Base-by-base conservation (phyloP, 2,888 invertebrate genomes). In the Sepiola atlantica region DNA sequence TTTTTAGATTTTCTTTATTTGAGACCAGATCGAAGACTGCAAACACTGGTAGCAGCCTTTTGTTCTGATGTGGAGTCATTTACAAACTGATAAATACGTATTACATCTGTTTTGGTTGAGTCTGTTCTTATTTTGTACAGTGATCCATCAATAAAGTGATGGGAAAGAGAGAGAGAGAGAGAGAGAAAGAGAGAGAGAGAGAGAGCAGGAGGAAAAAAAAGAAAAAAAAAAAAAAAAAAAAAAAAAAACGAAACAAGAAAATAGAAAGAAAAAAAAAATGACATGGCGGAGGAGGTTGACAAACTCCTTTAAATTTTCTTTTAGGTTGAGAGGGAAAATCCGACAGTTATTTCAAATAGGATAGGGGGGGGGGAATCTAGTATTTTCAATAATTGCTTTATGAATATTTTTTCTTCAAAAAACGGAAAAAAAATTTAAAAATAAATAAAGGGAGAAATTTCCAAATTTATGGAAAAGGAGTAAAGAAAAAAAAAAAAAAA, bases 1-100 rank as follows among this genome's bases (percentile, higher is more conserved):
- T 77, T 77, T n/a, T 77, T 77, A n/a, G 20, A n/a, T n/a, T 77
- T 77, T 77, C n/a, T 77, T 61, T 61, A 77, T 77, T 77, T 32
- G n/a, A 77, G 77, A 77, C n/a, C 77, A 77, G 77, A 77, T 20
- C 77, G 16, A n/a, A n/a, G 77, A 77, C n/a, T 77, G 77, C 77
- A 32, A 4, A 77, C n/a, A 77, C 24, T n/a, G n/a, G n/a, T n/a
- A 3, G 12, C 77, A n/a, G n/a, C 16, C 77, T 77, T 45, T 45
- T 14, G 77, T 77, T n/a, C 77, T 77, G 77, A 77, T 32, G 8
- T 77, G n/a, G 77, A 77, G 77, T 77, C n/a, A 77, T 77, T 77
- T 77, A 77, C 77, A 77, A 77, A 77, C 77, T 77, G 77, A 77
- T 77, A 77, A 77, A 77, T 77, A 77, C 61, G 61, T 61, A 61